Evolutionary conservation across 2,113 vertebrate species (phyloP).

Genomic region (Cebidichthys violaceus): DNA sequence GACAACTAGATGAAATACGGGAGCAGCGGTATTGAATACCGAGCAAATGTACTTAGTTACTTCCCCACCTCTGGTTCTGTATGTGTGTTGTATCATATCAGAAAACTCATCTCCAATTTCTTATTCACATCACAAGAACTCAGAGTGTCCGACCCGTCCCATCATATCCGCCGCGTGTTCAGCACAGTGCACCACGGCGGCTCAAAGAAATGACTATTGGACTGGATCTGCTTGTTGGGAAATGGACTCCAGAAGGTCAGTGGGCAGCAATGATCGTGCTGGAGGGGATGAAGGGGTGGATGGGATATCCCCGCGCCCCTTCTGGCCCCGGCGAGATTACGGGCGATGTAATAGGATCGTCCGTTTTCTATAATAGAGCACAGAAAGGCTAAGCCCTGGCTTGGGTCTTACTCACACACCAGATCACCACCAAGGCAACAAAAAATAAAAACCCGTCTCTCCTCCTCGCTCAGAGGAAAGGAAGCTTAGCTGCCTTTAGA

Average conservation of each 20-base stretch:
- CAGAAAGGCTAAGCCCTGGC: conserved; percentile 68
- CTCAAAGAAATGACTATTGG: conserved; percentile 45
- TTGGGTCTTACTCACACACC: conserved; percentile 47
- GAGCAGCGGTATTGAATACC: background rate
- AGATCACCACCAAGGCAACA: conserved; percentile 59
- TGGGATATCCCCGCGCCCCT: conserved; percentile 46
- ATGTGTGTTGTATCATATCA: background rate
- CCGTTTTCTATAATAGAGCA: conserved; percentile 78
- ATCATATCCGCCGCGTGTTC: conserved; percentile 3
- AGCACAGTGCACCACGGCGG: conserved; percentile 1
- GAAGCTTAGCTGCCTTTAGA: conserved; percentile 60
- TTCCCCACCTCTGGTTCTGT: background rate
- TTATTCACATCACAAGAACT: conserved; percentile 24
- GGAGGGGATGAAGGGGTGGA: conserved; percentile 32
- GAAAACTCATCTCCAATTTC: background rate
- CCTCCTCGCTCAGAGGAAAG: conserved; percentile 40
- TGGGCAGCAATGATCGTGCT: conserved; percentile 34
- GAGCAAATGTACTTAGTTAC: background rate
- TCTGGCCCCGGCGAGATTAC: conserved; percentile 73
- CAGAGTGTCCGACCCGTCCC: background rate
- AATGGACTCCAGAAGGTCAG: conserved; percentile 70
- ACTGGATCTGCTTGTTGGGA: conserved; percentile 43
- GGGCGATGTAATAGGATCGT: conserved; percentile 71
- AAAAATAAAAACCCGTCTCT: background rate
- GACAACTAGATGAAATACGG: background rate